phyloP scores from a whole-genome alignment of 2,797 vertebrate species.

The Tinamus major region DNA sequence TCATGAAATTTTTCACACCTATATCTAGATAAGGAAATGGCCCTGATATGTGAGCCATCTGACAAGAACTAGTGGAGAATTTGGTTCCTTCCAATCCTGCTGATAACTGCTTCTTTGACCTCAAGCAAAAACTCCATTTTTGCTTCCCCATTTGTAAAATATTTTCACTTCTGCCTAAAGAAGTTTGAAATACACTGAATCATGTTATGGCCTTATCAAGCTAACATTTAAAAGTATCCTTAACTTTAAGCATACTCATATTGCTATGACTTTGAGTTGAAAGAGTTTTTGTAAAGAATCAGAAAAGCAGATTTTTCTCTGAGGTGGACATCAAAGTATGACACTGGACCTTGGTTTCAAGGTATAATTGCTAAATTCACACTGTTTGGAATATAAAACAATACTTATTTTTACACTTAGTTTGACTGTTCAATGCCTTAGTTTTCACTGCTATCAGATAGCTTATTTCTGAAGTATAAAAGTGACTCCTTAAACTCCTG shows the following conservation, averaged over 20 bases:
- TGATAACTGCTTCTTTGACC: neutral
- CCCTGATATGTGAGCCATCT: neutral
- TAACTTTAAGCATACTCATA: fast-evolving
- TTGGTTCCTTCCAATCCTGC: neutral
- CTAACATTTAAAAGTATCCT: neutral
- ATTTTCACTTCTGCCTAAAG: neutral
- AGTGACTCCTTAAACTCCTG: neutral
- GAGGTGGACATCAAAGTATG: neutral
- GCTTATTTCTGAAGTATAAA: neutral
- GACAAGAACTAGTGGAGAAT: neutral
- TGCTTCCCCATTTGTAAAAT: neutral
- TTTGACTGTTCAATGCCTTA: neutral
- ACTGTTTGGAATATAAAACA: neutral
- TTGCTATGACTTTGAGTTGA: neutral
- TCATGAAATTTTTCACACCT: neutral
- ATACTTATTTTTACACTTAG: neutral
- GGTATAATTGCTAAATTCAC: neutral
- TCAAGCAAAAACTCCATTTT: conserved; percentile 1
- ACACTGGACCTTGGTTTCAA: neutral
- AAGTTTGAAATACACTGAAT: neutral
- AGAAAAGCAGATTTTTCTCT: neutral
- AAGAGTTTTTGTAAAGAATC: neutral
- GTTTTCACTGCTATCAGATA: neutral
- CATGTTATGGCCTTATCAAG: neutral
- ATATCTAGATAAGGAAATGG: neutral